These are phyloP conservation scores for Idaea aversata DNA, from an alignment of 2,888 invertebrate genomes.

Conservation along the genomic window DNA sequence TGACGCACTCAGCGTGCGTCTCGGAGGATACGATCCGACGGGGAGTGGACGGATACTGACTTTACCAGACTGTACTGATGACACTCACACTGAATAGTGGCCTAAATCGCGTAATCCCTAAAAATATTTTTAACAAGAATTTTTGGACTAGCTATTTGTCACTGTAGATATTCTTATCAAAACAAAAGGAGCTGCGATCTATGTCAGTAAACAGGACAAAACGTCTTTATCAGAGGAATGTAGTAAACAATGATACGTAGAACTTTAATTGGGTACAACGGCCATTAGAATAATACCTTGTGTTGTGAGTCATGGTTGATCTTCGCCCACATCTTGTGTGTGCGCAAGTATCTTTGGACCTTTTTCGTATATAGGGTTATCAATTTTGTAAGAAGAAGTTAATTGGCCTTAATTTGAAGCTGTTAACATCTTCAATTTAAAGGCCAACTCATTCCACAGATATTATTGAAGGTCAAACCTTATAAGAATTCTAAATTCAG, in stretches of 20 bases:
- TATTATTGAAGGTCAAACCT: not conserved
- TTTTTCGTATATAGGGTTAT: slow-evolving; percentile 7
- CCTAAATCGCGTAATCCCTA: no score
- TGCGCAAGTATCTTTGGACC: slow-evolving; percentile 15
- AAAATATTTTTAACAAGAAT: no score
- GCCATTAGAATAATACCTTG: slow-evolving; percentile 36
- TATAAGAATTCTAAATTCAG: not conserved
- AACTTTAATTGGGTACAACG: slow-evolving; percentile 40
- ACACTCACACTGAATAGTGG: no score
- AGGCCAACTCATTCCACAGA: not conserved
- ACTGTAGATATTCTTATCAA: not conserved
- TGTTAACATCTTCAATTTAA: not conserved
- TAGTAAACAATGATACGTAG: slow-evolving; percentile 37
- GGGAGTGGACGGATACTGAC: no score
- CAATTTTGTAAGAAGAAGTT: slow-evolving; percentile 5
- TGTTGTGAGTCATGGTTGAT: slow-evolving; percentile 39
- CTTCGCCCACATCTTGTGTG: slow-evolving; percentile 42
- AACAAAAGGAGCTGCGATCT: not conserved
- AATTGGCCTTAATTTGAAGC: not conserved
- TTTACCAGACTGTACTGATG: no score
- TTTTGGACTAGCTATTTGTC: not conserved
- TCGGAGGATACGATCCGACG: no score
- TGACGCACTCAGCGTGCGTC: no score
- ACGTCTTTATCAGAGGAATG: slow-evolving; percentile 29
- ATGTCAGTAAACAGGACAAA: slow-evolving; percentile 4